These are phyloP conservation scores for Turritopsis dohrnii DNA, from an alignment of 30 jellyfish, hydroid and myxozoan species.

Conservation along the genomic window DNA sequence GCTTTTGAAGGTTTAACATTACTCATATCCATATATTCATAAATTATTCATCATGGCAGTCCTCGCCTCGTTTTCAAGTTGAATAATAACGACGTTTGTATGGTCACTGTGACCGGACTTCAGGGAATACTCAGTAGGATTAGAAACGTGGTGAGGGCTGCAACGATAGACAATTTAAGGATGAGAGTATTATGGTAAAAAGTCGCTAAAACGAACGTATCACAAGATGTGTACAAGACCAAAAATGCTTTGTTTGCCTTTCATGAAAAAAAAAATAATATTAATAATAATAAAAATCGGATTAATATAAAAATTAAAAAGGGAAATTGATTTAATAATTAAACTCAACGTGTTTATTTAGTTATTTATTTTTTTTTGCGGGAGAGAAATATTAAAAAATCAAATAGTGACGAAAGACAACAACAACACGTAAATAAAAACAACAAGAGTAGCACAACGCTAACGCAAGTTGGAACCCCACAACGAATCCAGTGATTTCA, in stretches of 20 bases:
- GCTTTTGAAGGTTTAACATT: background rate
- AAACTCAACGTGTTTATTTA: background rate
- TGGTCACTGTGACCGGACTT: no score
- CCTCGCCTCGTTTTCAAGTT: no score
- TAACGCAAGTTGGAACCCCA: background rate
- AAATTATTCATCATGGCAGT: no score
- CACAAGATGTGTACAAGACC: background rate
- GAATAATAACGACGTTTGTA: no score
- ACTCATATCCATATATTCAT: no score
- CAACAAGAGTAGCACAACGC: background rate
- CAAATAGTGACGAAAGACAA: background rate
- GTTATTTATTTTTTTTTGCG: no score
- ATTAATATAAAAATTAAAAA: no score
- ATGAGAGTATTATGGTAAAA: background rate
- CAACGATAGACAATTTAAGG: background rate
- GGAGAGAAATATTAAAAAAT: background rate
- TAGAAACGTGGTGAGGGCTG: no score
- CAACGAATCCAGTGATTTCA: background rate
- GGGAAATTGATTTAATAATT: background rate
- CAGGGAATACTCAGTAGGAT: no score
- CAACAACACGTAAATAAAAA: background rate
- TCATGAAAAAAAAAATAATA: background rate
- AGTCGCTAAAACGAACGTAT: background rate
- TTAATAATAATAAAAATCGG: no score
- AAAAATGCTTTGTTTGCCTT: slow-evolving; percentile 1